Percentiles rank a stretch among this genome's conserved stretches.
These are phyloP conservation scores for Himantopus leucocephalus DNA, from an alignment of 2,113 vertebrate species.

Conservation along the genomic window DNA sequence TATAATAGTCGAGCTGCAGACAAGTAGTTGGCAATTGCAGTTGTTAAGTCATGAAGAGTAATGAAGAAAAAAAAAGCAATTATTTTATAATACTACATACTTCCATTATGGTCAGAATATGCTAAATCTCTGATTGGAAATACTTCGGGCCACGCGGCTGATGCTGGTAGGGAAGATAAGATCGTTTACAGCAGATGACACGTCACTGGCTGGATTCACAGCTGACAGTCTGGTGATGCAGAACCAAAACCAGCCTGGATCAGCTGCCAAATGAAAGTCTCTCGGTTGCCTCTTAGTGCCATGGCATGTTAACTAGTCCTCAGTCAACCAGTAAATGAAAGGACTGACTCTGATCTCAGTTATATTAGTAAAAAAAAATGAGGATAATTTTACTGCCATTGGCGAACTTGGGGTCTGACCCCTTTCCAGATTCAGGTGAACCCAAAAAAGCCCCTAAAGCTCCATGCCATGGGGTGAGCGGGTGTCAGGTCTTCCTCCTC, in stretches of 20 bases:
- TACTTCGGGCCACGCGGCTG: neutral
- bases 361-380: neutral
- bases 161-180: neutral
- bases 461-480: rapidly evolving
- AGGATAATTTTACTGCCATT: neutral
- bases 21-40: neutral
- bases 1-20: neutral
- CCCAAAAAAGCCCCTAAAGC: neutral
- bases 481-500: neutral
- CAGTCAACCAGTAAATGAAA: neutral
- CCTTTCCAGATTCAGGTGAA: neutral
- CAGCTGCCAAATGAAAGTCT: neutral
- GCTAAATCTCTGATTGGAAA: neutral
- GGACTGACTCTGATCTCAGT: neutral
- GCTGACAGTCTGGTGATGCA: neutral
- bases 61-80: neutral
- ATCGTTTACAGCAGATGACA: rapidly evolving
- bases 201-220: neutral
- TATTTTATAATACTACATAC: neutral
- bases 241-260: neutral
- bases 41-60: neutral
- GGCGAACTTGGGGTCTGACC: neutral
- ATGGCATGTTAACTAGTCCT: neutral
- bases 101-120: neutral
- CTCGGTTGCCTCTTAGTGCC: neutral